Percentiles rank a stretch among this genome's conserved stretches.
phyloP scores from a whole-genome alignment of 2,888 invertebrate species.

The Mongoloraphidia duomilia region DNA sequence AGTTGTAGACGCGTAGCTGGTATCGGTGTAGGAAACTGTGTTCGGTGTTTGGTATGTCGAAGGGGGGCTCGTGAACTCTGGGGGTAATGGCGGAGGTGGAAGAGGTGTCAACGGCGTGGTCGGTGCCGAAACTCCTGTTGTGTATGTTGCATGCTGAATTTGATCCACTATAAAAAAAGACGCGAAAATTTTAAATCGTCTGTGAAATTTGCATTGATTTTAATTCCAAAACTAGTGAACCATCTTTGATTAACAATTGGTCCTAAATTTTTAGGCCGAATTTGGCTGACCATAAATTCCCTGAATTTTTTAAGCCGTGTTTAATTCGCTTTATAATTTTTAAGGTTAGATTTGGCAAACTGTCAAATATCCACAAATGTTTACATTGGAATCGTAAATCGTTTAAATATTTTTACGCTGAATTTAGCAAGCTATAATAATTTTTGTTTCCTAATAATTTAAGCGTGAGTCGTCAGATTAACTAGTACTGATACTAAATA shows the following conservation, averaged over 20 bases:
- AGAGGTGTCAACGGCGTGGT: constrained; percentile 34
- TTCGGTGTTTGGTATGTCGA: constrained; percentile 3
- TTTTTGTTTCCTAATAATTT: too few species aligned
- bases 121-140: constrained; percentile 32
- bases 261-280: neutral
- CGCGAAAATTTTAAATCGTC: neutral
- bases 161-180: constrained; percentile 14
- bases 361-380: too few species aligned
- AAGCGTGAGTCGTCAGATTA: too few species aligned
- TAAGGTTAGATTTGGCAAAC: too few species aligned
- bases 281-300: neutral
- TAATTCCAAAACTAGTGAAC: neutral
- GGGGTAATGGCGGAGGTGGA: constrained; percentile 39
- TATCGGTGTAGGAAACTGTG: constrained; percentile 10
- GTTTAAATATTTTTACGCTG: too few species aligned
- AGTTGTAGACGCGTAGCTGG: constrained; percentile 11
- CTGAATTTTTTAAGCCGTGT: too few species aligned
- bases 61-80: constrained; percentile 21
- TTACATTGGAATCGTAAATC: too few species aligned
- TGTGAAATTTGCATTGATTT: too few species aligned
- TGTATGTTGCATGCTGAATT: constrained; percentile 16
- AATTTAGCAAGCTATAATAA: too few species aligned
- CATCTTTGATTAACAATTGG: neutral
- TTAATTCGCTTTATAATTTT: too few species aligned
- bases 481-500: too few species aligned